Percentiles rank a stretch among this genome's conserved stretches.
Conservation (phyloP, 2,888 invertebrate genomes). For the Drosophila neonasuta region DNA sequence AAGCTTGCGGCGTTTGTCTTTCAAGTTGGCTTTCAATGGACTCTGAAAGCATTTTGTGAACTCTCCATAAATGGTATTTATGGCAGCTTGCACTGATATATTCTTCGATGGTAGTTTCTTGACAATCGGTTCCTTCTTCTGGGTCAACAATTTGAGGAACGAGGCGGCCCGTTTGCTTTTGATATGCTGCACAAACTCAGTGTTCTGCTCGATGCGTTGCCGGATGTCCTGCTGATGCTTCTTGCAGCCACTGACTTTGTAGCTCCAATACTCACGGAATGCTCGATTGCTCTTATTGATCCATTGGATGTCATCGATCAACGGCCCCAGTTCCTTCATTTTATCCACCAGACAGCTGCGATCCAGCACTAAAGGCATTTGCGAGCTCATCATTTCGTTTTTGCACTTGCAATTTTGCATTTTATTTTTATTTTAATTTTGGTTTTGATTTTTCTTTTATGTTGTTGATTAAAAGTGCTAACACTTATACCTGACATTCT, state of each 20-base stretch:
- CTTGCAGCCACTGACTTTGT: constrained; percentile 46
- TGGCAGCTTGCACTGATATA: not conserved
- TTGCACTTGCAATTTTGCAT: constrained; percentile 31
- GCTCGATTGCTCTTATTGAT: constrained; percentile 16
- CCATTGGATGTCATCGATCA: constrained; percentile 27
- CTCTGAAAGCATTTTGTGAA: constrained; percentile 36
- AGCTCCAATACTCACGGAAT: constrained; percentile 53
- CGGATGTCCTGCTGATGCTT: constrained; percentile 36
- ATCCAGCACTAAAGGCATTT: constrained; percentile 30
- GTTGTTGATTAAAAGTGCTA: not conserved
- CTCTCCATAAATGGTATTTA: constrained; percentile 22
- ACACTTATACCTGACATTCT: constrained; percentile 27
- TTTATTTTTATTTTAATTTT: constrained; percentile 5
- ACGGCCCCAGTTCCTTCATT: constrained; percentile 18
- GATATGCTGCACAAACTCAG: constrained; percentile 13
- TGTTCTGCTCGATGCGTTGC: constrained; percentile 35
- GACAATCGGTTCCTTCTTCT: not conserved
- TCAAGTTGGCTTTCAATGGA: not conserved
- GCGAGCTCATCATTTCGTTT: not conserved
- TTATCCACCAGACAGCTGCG: constrained; percentile 23
- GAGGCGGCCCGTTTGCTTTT: not conserved
- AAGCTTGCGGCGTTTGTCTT: constrained; percentile 14
- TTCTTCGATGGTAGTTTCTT: not conserved
- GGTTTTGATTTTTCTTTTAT: constrained; percentile 1
- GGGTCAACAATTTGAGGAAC: constrained; percentile 6